Conservation (phyloP, 2,888 invertebrate species). For the Tinea trinotella region DNA sequence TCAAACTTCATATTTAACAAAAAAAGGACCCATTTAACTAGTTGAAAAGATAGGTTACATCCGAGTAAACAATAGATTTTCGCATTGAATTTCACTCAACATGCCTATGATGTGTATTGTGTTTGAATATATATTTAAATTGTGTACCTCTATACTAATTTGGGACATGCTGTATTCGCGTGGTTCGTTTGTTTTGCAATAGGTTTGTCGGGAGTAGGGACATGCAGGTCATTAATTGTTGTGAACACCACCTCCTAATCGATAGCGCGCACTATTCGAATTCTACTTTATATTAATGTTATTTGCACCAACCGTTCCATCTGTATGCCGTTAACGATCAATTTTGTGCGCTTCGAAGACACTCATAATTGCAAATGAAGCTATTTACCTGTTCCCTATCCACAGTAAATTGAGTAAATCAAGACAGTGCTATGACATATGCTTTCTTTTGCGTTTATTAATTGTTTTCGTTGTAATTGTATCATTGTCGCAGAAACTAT, state of each 20-base stretch:
- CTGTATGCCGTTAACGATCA: slow-evolving; percentile 3
- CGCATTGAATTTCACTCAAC: no score
- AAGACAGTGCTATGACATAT: not conserved
- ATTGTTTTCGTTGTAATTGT: not conserved
- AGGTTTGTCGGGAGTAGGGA: slow-evolving; percentile 66
- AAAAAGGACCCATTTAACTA: no score
- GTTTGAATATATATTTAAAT: slow-evolving; percentile 6
- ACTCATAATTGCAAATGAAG: slow-evolving; percentile 4
- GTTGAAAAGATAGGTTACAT: no score
- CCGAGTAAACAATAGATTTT: no score
- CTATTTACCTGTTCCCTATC: not conserved
- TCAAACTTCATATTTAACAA: no score
- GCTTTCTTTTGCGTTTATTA: not conserved
- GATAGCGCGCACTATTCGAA: slow-evolving; percentile 68
- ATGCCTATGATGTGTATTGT: no score
- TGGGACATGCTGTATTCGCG: slow-evolving; percentile 26
- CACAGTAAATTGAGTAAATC: not conserved
- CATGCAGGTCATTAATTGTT: slow-evolving; percentile 73
- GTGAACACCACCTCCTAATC: slow-evolving; percentile 69
- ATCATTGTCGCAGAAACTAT: not conserved
- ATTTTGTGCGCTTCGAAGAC: slow-evolving; percentile 12
- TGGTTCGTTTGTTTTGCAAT: slow-evolving; percentile 69
- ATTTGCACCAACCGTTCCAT: slow-evolving; percentile 44
- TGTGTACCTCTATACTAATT: no score
- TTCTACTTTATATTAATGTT: slow-evolving; percentile 72